These are phyloP conservation scores for Ridgeia piscesae DNA, from an alignment of 1,140 invertebrate species.

Conservation along the genomic window DNA sequence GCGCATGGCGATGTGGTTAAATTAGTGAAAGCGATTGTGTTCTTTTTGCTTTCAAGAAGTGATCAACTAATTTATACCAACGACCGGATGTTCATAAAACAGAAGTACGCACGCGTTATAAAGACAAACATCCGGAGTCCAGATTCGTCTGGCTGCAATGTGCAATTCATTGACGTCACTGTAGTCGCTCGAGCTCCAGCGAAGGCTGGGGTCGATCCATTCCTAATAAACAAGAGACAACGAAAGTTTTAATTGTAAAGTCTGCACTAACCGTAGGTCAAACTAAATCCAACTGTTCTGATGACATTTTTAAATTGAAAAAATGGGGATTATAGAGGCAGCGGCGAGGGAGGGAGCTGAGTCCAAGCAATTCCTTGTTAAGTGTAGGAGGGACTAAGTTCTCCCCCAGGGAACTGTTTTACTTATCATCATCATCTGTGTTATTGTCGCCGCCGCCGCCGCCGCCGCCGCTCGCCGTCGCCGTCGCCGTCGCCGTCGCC, in stretches of 20 bases:
- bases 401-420: too few species aligned
- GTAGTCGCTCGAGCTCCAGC: slow-evolving; percentile 4
- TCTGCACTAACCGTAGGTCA: neutral
- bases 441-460: too few species aligned
- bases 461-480: too few species aligned
- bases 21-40: too few species aligned
- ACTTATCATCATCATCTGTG: too few species aligned
- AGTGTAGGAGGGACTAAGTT: too few species aligned
- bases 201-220: neutral
- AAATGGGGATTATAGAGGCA: neutral
- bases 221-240: neutral
- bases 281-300: neutral
- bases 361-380: too few species aligned
- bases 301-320: neutral
- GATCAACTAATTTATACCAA: neutral
- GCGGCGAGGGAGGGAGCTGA: too few species aligned
- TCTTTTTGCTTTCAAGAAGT: too few species aligned
- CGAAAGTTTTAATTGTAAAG: neutral
- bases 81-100: neutral
- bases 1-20: too few species aligned
- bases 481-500: too few species aligned
- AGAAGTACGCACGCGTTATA: slow-evolving; percentile 8
- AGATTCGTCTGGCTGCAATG: neutral
- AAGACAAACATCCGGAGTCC: neutral
- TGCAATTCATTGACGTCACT: neutral